phyloP scores from a whole-genome alignment of 2,888 invertebrate genomes.

The Drosophila meridionalis region DNA sequence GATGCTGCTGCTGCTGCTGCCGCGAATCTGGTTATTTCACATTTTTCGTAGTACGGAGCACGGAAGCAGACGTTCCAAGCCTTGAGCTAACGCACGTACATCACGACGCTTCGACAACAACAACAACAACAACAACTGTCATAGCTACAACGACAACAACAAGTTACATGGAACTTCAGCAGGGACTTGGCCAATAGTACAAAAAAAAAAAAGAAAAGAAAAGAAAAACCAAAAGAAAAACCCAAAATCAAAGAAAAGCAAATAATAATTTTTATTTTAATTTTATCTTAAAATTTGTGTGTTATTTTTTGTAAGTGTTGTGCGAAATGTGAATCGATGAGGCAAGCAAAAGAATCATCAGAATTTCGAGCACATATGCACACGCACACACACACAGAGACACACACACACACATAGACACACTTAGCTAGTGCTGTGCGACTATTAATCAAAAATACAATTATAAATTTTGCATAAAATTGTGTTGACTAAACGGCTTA shows the following conservation, averaged over 20 bases:
- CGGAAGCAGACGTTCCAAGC: constrained; percentile 57
- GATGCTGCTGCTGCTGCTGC: constrained; percentile 2
- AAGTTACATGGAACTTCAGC: constrained; percentile 14
- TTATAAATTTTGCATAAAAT: constrained; percentile 20
- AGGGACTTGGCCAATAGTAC: constrained; percentile 27
- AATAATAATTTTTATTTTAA: neutral
- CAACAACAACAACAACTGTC: constrained; percentile 13
- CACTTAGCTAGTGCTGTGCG: neutral
- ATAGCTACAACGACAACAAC: constrained; percentile 17
- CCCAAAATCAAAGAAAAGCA: neutral
- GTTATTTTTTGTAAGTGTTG: constrained; percentile 6
- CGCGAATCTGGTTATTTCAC: constrained; percentile 55
- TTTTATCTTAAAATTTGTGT: neutral
- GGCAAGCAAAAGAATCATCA: constrained; percentile 17
- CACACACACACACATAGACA: neutral
- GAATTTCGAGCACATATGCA: constrained; percentile 6
- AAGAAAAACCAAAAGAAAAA: neutral
- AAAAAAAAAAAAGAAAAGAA: neutral
- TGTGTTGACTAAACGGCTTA: constrained; percentile 36
- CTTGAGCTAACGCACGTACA: constrained; percentile 46
- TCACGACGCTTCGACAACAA: constrained; percentile 34
- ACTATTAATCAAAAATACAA: neutral
- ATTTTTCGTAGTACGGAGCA: constrained; percentile 59
- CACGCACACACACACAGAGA: neutral
- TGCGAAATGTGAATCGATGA: constrained; percentile 7